Percentiles rank a stretch among this genome's conserved stretches.
These are phyloP conservation scores for Labeo rohita DNA, from an alignment of 2,113 vertebrate genomes.

Conservation along the genomic window DNA sequence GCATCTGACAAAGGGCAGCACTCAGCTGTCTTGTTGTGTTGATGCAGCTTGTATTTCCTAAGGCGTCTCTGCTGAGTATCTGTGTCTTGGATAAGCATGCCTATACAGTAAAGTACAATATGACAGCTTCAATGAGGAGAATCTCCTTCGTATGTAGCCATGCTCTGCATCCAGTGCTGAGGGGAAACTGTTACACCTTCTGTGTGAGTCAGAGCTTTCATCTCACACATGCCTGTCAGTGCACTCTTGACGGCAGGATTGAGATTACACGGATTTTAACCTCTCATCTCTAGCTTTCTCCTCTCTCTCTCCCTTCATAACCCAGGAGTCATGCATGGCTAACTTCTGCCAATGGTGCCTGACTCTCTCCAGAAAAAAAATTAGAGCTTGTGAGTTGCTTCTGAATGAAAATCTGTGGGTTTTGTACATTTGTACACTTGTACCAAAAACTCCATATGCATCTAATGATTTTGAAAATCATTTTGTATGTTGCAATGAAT, in stretches of 20 bases:
- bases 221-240: slow-evolving; percentile 15
- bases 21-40: neutral
- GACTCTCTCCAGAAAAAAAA: neutral
- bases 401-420: neutral
- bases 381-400: neutral
- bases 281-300: neutral
- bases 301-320: slow-evolving; percentile 31
- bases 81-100: neutral
- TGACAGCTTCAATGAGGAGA: slow-evolving; percentile 28
- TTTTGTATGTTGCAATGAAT: neutral
- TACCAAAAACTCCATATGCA: neutral
- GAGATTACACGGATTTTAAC: slow-evolving; percentile 37
- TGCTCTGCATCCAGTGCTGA: slow-evolving; percentile 17
- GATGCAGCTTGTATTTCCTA: neutral
- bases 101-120: neutral
- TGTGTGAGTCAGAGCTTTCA: slow-evolving; percentile 30
- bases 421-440: too few species aligned
- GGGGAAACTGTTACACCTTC: slow-evolving; percentile 37
- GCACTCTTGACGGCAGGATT: neutral
- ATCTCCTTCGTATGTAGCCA: slow-evolving; percentile 1
- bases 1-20: neutral
- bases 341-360: slow-evolving; percentile 9
- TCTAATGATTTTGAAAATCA: neutral
- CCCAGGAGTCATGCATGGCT: slow-evolving; percentile 26
- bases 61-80: neutral